Conservation (phyloP, 2,888 invertebrate species). For the Syritta pipiens region DNA sequence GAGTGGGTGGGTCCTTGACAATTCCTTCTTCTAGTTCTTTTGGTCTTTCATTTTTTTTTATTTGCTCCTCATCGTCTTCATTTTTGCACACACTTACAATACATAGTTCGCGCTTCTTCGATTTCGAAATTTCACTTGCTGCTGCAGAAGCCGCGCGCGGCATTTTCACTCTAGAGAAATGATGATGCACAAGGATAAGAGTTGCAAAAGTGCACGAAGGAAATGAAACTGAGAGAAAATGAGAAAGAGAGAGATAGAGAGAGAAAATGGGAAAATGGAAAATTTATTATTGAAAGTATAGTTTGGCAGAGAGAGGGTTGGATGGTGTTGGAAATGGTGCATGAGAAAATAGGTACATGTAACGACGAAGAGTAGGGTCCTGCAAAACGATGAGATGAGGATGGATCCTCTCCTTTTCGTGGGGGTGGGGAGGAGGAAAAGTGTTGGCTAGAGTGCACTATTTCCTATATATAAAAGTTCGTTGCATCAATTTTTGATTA, state of each 20-base stretch:
- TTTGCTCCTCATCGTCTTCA: background rate
- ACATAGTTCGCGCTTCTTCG: slow-evolving; percentile 67
- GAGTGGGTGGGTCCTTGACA: slow-evolving; percentile 66
- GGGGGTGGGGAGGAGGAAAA: slow-evolving; percentile 33
- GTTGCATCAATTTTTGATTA: slow-evolving; percentile 68
- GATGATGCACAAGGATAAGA: slow-evolving; percentile 25
- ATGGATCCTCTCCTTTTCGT: slow-evolving; percentile 56
- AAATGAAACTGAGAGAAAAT: slow-evolving; percentile 37
- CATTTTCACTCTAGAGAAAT: slow-evolving; percentile 10
- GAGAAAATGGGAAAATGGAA: slow-evolving; percentile 39
- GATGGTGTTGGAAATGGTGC: slow-evolving; percentile 59
- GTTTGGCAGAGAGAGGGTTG: background rate
- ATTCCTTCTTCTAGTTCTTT: slow-evolving; percentile 10
- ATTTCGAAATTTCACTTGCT: slow-evolving; percentile 64
- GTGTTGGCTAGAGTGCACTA: slow-evolving; percentile 53
- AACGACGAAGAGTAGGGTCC: slow-evolving; percentile 48
- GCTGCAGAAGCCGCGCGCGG: slow-evolving; percentile 3
- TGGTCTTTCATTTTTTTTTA: slow-evolving; percentile 19
- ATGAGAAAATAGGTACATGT: slow-evolving; percentile 58
- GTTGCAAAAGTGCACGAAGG: slow-evolving; percentile 23
- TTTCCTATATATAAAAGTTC: slow-evolving; percentile 60
- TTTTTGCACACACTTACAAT: slow-evolving; percentile 43
- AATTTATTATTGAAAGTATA: slow-evolving; percentile 67
- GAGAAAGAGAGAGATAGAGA: slow-evolving; percentile 41
- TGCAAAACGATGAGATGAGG: no score